Percentiles rank a stretch among this genome's conserved stretches.
Evolutionary conservation across 2,113 vertebrate genomes (phyloP).

Genomic region (Strigops habroptila): DNA sequence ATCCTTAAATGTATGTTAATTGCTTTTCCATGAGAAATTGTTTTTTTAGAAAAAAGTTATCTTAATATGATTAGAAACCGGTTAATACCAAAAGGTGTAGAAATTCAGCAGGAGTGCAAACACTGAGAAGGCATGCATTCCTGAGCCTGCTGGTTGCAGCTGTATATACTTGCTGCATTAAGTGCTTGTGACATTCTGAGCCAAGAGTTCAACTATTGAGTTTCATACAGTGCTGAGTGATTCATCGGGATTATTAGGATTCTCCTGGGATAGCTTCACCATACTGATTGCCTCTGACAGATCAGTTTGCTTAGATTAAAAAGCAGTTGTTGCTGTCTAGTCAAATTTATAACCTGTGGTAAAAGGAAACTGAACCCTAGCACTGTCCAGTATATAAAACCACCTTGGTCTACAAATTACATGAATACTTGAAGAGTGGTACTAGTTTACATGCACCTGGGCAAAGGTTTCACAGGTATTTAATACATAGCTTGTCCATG

Average conservation of each 20-base stretch:
- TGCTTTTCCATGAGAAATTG: background rate
- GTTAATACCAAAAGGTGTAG: background rate
- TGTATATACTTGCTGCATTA: conserved; percentile 48
- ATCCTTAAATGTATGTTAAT: background rate
- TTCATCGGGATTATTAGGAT: conserved; percentile 74
- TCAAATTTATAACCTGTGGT: conserved; percentile 72
- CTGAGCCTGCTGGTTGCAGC: conserved; percentile 19
- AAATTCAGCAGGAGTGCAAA: background rate
- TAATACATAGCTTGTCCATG: background rate
- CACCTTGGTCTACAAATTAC: conserved; percentile 53
- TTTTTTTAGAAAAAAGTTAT: background rate
- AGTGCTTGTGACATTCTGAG: conserved; percentile 70
- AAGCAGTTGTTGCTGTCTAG: conserved; percentile 77
- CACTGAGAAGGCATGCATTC: background rate
- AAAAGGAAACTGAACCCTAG: conserved; percentile 60
- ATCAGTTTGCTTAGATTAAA: conserved; percentile 83
- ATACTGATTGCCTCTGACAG: conserved; percentile 74
- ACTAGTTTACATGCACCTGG: background rate
- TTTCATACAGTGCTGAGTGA: conserved; percentile 65
- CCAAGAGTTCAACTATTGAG: conserved; percentile 66
- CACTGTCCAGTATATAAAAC: conserved; percentile 64
- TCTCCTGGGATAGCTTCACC: conserved; percentile 69
- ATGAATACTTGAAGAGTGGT: background rate
- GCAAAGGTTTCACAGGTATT: background rate
- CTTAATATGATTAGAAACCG: background rate